These are phyloP conservation scores for Antigone vipio DNA, from an alignment of 2,113 vertebrate species.

Conservation along the genomic window DNA sequence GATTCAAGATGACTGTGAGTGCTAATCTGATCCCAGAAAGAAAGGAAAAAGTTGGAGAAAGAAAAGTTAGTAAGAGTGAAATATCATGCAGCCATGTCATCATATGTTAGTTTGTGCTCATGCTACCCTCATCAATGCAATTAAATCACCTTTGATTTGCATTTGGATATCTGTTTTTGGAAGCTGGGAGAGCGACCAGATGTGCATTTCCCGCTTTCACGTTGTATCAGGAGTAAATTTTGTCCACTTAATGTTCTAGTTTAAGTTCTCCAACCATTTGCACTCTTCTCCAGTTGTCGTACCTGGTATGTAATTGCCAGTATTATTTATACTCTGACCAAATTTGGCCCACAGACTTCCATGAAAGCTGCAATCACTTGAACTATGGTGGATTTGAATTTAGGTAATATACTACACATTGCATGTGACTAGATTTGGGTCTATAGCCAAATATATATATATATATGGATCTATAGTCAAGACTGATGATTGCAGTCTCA, in stretches of 20 bases:
- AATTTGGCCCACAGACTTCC: not conserved
- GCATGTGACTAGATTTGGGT: not conserved
- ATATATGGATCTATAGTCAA: not conserved
- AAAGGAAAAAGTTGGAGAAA: not conserved
- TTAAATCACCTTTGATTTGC: not conserved
- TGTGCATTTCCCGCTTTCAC: not conserved
- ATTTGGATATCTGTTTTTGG: not conserved
- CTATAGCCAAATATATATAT: not conserved
- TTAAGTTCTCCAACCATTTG: not conserved
- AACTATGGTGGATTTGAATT: not conserved
- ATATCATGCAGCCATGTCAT: not conserved
- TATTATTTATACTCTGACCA: not conserved
- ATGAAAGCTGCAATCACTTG: not conserved
- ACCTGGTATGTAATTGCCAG: not conserved
- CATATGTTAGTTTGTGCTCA: not conserved
- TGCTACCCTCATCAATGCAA: not conserved
- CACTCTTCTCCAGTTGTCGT: not conserved
- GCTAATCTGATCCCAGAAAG: not conserved
- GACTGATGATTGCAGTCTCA: not conserved
- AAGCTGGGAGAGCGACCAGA: not conserved
- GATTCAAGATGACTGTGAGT: not conserved
- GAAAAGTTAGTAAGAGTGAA: not conserved
- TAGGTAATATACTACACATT: not conserved
- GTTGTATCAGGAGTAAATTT: not conserved
- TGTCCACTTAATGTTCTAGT: not conserved